These are phyloP conservation scores for Pelobates cultripes DNA, from an alignment of 2,797 vertebrate genomes.

Conservation along the genomic window DNA sequence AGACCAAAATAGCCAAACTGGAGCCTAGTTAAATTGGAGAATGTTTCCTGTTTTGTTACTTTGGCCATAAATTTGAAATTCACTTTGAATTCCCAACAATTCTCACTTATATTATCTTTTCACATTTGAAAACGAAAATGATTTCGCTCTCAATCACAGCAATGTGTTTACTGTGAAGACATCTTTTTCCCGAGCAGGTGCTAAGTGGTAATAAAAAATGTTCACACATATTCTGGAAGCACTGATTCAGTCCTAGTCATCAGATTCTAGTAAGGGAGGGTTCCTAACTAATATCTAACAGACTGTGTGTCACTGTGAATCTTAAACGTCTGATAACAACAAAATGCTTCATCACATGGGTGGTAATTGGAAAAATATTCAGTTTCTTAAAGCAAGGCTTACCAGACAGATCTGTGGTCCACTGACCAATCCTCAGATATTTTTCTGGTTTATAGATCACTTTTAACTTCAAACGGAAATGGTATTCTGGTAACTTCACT, in stretches of 20 bases:
- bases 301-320: not conserved
- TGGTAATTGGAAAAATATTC: not conserved
- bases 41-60: not conserved
- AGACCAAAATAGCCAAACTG: not conserved
- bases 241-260: not conserved
- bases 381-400: not conserved
- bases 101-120: too few species aligned
- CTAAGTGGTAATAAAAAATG: not conserved
- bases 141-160: too few species aligned
- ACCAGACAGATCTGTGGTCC: not conserved
- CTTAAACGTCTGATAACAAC: not conserved
- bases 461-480: not conserved
- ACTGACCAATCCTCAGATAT: not conserved
- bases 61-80: too few species aligned
- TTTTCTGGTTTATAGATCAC: not conserved
- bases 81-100: too few species aligned
- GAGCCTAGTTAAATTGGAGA: not conserved
- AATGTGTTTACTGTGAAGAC: too few species aligned
- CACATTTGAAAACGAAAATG: too few species aligned
- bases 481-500: too few species aligned
- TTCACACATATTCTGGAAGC: not conserved
- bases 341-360: not conserved
- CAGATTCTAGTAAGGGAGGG: not conserved
- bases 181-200: not conserved
- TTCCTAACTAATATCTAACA: not conserved